phyloP scores from a whole-genome alignment of 2,888 invertebrate species.

The Eucera pruinosa region DNA sequence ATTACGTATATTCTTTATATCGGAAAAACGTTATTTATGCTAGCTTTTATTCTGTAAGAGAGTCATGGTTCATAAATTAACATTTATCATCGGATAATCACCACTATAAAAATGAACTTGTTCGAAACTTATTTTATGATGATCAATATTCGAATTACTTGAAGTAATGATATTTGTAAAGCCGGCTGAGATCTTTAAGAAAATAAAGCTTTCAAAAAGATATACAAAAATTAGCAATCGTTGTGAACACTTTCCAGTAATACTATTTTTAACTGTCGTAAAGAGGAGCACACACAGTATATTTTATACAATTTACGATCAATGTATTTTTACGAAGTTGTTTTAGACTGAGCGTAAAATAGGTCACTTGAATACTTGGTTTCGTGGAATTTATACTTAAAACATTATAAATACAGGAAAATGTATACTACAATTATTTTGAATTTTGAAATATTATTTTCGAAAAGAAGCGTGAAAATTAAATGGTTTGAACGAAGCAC shows the following conservation, averaged over 20 bases:
- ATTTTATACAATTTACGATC: conserved; percentile 50
- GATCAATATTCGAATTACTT: no score
- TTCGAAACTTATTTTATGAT: no score
- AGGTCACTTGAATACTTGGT: conserved; percentile 7
- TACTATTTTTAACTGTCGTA: conserved; percentile 32
- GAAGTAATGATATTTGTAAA: conserved; percentile 44
- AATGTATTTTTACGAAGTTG: conserved; percentile 36
- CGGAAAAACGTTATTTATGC: conserved; percentile 15
- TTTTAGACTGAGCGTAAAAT: conserved; percentile 36
- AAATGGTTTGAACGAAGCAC: conserved; percentile 29
- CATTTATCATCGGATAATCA: conserved; percentile 1
- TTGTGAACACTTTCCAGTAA: conserved; percentile 22
- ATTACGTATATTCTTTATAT: conserved; percentile 33
- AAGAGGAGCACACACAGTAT: conserved; percentile 25
- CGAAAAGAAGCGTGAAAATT: not conserved
- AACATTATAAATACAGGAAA: not conserved
- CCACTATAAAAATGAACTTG: not conserved
- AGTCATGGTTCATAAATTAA: not conserved
- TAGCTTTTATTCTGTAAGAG: not conserved
- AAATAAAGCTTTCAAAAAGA: conserved; percentile 25
- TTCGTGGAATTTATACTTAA: conserved; percentile 18
- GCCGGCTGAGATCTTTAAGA: conserved; percentile 35
- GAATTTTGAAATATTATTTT: not conserved
- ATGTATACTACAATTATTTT: conserved; percentile 16
- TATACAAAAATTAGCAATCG: conserved; percentile 1